phyloP scores from a whole-genome alignment of 2,113 vertebrate genomes.

The Aptenodytes forsteri region DNA sequence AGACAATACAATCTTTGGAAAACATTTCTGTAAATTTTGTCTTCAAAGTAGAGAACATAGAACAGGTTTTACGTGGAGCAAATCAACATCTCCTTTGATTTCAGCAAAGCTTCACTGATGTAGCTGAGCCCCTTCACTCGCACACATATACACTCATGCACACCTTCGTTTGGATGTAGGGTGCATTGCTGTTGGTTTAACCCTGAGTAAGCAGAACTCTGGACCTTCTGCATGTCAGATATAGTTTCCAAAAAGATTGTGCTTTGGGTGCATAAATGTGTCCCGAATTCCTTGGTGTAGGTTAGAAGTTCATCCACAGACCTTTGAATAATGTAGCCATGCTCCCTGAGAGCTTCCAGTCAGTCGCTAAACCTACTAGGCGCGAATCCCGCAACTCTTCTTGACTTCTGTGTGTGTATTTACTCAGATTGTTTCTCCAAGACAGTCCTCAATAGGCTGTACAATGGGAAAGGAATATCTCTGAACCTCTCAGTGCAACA shows the following conservation, averaged over 20 bases:
- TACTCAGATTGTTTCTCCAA: neutral
- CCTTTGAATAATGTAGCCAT: neutral
- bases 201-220: neutral
- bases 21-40: neutral
- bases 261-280: neutral
- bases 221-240: neutral
- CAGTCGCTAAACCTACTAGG: neutral
- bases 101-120: neutral
- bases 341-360: neutral
- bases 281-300: neutral
- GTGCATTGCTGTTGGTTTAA: neutral
- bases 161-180: neutral
- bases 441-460: neutral
- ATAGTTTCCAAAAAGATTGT: neutral
- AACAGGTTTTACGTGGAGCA: neutral
- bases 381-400: accelerated
- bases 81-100: neutral
- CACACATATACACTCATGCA: accelerated
- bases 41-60: neutral
- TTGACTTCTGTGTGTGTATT: neutral
- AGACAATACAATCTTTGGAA: neutral
- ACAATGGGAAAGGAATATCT: neutral
- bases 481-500: neutral
- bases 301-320: neutral
- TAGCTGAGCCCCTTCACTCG: neutral